These are phyloP conservation scores for Hydrozoanthus tunicans DNA, from an alignment of 64 coral and sea anemone species.

Conservation along the genomic window DNA sequence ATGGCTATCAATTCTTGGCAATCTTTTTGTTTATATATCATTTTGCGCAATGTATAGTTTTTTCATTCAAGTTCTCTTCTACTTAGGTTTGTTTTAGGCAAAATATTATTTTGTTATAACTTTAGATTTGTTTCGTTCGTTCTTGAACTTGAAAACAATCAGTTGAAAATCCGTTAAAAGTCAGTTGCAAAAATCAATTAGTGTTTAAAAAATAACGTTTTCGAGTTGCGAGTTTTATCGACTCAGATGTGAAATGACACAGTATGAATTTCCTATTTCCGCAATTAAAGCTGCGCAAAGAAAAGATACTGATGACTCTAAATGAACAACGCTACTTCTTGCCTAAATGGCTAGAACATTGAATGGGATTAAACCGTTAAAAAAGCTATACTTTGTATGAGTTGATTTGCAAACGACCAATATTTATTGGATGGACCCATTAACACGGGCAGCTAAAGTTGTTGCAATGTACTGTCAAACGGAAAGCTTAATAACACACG, in stretches of 20 bases:
- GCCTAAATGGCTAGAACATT: neutral
- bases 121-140: neutral
- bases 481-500: too few species aligned
- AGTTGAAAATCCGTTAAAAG: neutral
- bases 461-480: too few species aligned
- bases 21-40: constrained; percentile 32
- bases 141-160: neutral
- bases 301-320: neutral
- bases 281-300: constrained; percentile 12
- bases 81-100: neutral
- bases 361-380: neutral
- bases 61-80: constrained; percentile 28
- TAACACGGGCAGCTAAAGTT: too few species aligned
- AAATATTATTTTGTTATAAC: neutral
- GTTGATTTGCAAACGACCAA: neutral
- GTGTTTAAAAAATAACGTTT: constrained; percentile 3
- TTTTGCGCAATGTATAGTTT: constrained; percentile 21
- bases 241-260: constrained; percentile 19
- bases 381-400: neutral
- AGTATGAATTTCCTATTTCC: constrained; percentile 20
- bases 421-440: neutral
- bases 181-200: neutral
- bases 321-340: neutral
- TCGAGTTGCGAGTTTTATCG: constrained; percentile 4
- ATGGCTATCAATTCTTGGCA: constrained; percentile 1